phyloP scores from a whole-genome alignment of 64 coral and sea anemone species.

The Hydrozoanthus tunicans region DNA sequence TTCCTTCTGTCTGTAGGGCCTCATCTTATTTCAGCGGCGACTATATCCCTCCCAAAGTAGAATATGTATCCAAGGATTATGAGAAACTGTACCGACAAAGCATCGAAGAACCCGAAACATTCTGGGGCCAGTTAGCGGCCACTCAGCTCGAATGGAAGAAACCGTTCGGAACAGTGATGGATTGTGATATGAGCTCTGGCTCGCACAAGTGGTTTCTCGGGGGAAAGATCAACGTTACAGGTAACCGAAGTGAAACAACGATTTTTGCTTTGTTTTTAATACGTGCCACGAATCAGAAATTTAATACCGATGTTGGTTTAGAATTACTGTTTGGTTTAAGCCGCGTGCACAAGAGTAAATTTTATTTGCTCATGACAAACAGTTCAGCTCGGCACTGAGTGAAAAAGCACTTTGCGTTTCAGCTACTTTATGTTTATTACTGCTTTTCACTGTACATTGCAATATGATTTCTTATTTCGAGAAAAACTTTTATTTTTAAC shows the following conservation, averaged over 20 bases:
- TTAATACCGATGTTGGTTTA: neutral
- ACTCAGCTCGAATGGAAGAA: conserved; percentile 79
- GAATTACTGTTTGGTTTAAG: neutral
- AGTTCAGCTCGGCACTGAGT: too few relatives aligned
- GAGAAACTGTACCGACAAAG: conserved; percentile 75
- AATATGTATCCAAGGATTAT: conserved; percentile 76
- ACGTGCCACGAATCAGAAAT: neutral
- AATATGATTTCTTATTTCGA: too few relatives aligned
- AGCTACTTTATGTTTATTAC: too few relatives aligned
- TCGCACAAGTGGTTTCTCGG: conserved; percentile 93
- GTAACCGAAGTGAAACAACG: conserved; percentile 21
- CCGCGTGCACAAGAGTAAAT: too few relatives aligned
- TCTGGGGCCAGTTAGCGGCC: conserved; percentile 87
- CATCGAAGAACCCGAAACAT: conserved; percentile 74
- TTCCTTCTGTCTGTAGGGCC: conserved; percentile 43
- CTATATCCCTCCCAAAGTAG: conserved; percentile 73
- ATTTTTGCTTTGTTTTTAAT: neutral
- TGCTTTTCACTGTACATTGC: too few relatives aligned
- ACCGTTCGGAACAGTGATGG: conserved; percentile 88
- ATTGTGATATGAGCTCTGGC: conserved; percentile 82
- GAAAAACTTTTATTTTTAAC: too few relatives aligned
- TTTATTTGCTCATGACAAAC: too few relatives aligned
- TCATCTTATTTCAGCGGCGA: conserved; percentile 85
- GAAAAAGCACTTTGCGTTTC: too few relatives aligned
- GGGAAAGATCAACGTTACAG: conserved; percentile 91